Percentiles rank a stretch among this genome's conserved stretches.
Conservation (phyloP, 2,888 invertebrate genomes). For the Pterostichus niger region DNA sequence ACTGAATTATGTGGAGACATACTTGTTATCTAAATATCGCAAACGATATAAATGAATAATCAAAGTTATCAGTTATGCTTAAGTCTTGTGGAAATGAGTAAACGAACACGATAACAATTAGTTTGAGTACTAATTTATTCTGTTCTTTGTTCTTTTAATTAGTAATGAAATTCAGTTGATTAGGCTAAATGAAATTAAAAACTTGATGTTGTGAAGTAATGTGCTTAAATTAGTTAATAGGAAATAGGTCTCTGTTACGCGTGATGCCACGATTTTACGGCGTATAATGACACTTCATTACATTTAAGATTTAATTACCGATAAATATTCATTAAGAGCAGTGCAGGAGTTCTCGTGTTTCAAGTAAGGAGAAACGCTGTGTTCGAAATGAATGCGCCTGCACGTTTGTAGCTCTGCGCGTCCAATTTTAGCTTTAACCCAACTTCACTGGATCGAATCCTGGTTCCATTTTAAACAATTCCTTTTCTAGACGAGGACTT, state of each 20-base stretch:
- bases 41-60: too few relatives aligned
- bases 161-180: too few relatives aligned
- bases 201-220: background rate
- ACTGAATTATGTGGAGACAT: too few relatives aligned
- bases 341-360: background rate
- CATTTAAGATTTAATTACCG: conserved; percentile 54
- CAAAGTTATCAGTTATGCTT: too few relatives aligned
- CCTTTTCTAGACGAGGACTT: conserved; percentile 1
- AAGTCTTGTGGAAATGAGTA: too few relatives aligned
- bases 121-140: too few relatives aligned
- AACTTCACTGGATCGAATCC: background rate
- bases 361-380: background rate
- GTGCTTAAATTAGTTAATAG: background rate
- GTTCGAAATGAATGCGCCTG: background rate
- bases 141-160: too few relatives aligned
- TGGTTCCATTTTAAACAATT: conserved; percentile 5
- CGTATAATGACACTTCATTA: background rate
- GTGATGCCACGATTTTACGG: background rate
- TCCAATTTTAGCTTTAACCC: background rate
- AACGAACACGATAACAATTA: too few relatives aligned
- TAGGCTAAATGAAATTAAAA: too few relatives aligned
- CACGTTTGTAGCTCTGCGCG: conserved; percentile 28
- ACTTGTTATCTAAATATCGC: too few relatives aligned
- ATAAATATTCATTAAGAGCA: conserved; percentile 59
- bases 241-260: background rate